Evolutionary conservation across 2,888 invertebrate species (phyloP), one percentile per base, ranked within the genome.

Genomic region (Eumerus sabulonum): DNA sequence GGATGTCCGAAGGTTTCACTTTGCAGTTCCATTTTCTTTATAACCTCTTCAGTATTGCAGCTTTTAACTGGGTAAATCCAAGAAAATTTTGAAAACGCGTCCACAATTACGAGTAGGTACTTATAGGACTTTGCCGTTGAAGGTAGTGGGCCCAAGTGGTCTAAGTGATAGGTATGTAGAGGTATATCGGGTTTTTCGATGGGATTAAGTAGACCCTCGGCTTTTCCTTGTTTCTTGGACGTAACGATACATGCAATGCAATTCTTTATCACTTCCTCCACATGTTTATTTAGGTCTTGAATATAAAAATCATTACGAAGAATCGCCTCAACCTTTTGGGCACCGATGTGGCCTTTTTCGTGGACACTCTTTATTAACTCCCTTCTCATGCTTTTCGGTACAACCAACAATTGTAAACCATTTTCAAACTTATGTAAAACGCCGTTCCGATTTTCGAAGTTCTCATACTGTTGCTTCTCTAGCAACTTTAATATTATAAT

Each of bases 11-110:
- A 59, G 7, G 17, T 19, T 38, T 57, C 4, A 1, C 57, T 16
- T 35, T 71, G 60, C 1, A 36, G 18, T 11, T 56, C 18, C 9
- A 87, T 45, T n/a, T 18, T 38, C 0, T 82, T 50, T 11, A 87
- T 2, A 0, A 83, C 84, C 50, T 88, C 86, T 14, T 76, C 79
- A 1, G 82, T 59, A 0, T 82, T 72, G 0, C 82, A 83, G 0
- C 76, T 70, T 53, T 84, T 86, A 0, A 77, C 82, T 0, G 86
- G 85, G 53, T 82, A 86, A 0, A 87, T 13, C 86, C 87, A 87
- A 0, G 73, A 71, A 81, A 86, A 87, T 44, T 86, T 87, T 0
- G 85, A 85, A 51, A 85, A 86, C 0, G 67, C 85, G 81, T 86
- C 86, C 0, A 86, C 63, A 0, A 86, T 56, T 0, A 85, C 84